phyloP scores from a whole-genome alignment of 2,113 vertebrate genomes.

The Sceloporus tristichus region DNA sequence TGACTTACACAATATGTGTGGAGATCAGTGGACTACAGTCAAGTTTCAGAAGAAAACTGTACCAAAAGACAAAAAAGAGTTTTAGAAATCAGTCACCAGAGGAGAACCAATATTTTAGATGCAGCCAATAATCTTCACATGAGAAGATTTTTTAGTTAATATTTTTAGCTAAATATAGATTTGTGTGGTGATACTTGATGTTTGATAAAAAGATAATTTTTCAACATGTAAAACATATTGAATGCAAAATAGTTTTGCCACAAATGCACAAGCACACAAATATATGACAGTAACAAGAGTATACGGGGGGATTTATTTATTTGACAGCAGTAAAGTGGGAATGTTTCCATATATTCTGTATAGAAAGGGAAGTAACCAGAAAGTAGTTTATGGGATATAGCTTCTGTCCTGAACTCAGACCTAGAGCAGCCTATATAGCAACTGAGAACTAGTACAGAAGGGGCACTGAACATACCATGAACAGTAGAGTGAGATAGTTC shows the following conservation, averaged over 20 bases:
- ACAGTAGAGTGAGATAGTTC: neutral
- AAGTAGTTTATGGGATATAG: neutral
- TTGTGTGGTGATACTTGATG: too few relatives aligned
- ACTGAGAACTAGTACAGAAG: neutral
- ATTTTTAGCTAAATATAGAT: too few relatives aligned
- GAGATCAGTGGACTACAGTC: constrained; percentile 19
- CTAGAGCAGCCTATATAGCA: neutral
- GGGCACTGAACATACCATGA: too few relatives aligned
- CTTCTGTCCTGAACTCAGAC: neutral
- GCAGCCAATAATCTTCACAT: neutral
- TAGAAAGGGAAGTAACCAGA: neutral
- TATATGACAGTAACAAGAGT: too few relatives aligned
- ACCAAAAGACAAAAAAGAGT: neutral
- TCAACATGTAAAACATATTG: neutral
- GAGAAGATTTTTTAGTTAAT: too few relatives aligned
- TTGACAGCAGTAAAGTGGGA: neutral
- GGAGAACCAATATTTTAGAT: neutral
- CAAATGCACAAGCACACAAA: neutral
- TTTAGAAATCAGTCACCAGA: neutral
- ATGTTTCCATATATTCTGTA: neutral
- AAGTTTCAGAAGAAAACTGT: constrained; percentile 26
- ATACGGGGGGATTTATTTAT: neutral
- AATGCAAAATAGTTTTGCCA: neutral
- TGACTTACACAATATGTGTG: constrained; percentile 26
- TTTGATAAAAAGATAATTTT: neutral